A percentile compares a stretch with the other conserved stretches of the same genome.
These are phyloP conservation scores for Psilopogon haemacephalus DNA, from an alignment of 2,113 vertebrate genomes.

Conservation along the genomic window DNA sequence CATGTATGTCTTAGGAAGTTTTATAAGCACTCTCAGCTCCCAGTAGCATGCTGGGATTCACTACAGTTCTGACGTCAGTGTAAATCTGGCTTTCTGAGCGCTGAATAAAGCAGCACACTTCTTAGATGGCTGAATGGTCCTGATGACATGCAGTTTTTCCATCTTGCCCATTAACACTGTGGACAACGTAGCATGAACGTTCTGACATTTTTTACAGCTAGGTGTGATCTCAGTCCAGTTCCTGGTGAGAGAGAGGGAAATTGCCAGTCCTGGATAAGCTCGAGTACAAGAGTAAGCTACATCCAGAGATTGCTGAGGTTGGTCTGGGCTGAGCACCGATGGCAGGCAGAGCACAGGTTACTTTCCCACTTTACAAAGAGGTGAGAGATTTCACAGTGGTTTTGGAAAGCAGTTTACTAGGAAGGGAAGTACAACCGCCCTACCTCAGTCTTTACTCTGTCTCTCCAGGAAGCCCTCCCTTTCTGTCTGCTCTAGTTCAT, in stretches of 20 bases:
- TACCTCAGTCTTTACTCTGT: neutral
- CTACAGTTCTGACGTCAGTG: neutral
- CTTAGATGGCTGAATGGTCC: neutral
- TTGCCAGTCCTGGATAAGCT: neutral
- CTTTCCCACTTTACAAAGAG: neutral
- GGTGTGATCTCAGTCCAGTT: neutral
- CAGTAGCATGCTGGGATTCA: neutral
- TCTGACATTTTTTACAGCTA: neutral
- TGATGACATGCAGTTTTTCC: neutral
- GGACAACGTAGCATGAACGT: neutral
- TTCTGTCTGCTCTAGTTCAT: neutral
- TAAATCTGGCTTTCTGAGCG: neutral
- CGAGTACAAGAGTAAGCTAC: neutral
- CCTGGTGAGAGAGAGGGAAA: neutral
- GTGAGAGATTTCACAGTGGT: neutral
- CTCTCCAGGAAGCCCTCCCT: neutral
- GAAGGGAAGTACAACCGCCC: neutral
- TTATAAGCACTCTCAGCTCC: neutral
- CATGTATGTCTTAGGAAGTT: neutral
- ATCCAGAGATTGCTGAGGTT: neutral
- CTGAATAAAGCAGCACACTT: neutral
- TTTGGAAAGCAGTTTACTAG: neutral
- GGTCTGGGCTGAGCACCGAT: neutral
- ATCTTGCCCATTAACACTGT: neutral
- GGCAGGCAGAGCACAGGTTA: neutral